Evolutionary conservation across 2,797 vertebrate genomes (phyloP).

Genomic region (Kryptolebias ocellatus): DNA sequence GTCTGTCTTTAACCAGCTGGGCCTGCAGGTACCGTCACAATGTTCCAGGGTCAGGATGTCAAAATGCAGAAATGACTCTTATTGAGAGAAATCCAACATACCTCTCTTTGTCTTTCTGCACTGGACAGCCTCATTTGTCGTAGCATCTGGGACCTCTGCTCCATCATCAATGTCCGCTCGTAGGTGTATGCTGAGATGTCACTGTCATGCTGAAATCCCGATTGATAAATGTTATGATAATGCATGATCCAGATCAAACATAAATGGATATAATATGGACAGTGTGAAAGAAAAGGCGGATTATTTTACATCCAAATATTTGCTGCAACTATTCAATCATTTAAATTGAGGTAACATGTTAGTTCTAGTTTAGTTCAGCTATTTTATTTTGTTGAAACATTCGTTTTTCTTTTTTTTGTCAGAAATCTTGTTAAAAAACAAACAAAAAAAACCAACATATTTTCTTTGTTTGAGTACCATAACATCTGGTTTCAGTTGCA

Average conservation of each 20-base stretch:
- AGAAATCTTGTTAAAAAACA: background rate
- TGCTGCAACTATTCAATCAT: background rate
- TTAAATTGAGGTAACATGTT: background rate
- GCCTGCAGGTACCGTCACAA: constrained; percentile 77
- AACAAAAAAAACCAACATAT: background rate
- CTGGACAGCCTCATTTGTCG: constrained; percentile 96
- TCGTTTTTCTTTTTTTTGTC: background rate
- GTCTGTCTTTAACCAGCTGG: constrained; percentile 95
- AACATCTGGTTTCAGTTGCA: constrained; percentile 18
- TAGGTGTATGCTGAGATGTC: constrained; percentile 99
- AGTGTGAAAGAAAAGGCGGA: background rate
- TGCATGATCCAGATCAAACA: background rate
- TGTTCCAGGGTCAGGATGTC: background rate
- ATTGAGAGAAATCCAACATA: constrained; percentile 56
- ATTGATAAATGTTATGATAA: constrained; percentile 8
- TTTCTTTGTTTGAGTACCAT: background rate
- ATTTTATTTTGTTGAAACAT: background rate
- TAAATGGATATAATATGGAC: background rate
- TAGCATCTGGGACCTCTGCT: constrained; percentile 98
- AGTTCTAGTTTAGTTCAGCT: background rate
- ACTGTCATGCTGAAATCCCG: constrained; percentile 87
- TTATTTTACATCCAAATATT: background rate
- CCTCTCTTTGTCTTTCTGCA: constrained; percentile 93
- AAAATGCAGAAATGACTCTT: too few species aligned
- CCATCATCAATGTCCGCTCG: constrained; percentile 98